Conservation (phyloP, 2,888 invertebrate genomes). For the Caenorhabditis sp. region DNA sequence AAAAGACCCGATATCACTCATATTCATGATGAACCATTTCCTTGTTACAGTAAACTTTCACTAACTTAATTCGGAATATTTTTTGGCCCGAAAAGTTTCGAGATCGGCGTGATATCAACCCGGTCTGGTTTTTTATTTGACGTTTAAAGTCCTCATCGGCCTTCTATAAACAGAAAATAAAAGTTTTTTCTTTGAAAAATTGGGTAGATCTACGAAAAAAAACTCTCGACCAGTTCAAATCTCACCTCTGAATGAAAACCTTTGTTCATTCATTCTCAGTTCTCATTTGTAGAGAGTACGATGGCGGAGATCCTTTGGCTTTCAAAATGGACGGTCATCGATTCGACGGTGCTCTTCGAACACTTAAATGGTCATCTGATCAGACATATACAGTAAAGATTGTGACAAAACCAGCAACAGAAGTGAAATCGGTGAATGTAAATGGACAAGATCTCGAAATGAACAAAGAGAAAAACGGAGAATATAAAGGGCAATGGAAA, state of each 20-base stretch:
- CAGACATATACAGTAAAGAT: conserved; percentile 60
- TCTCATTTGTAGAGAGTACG: conserved; percentile 55
- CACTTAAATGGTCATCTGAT: conserved; percentile 63
- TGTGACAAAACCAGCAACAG: conserved; percentile 55
- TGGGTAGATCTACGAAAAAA: background rate
- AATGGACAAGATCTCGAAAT: conserved; percentile 32
- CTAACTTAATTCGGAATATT: too few relatives aligned
- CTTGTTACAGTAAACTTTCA: too few relatives aligned
- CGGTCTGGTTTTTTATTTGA: too few relatives aligned
- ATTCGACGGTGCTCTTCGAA: conserved; percentile 61
- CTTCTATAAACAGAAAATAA: too few relatives aligned
- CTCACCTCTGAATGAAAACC: too few relatives aligned
- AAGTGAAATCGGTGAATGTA: conserved; percentile 60
- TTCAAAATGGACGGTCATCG: conserved; percentile 68
- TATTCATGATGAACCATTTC: too few relatives aligned
- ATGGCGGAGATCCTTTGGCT: conserved; percentile 57
- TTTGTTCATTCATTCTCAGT: background rate
- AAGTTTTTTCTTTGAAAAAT: too few relatives aligned
- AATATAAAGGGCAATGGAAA: conserved; percentile 28
- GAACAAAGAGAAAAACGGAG: conserved; percentile 29
- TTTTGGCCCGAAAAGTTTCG: too few relatives aligned
- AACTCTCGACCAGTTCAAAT: too few relatives aligned
- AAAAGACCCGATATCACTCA: too few relatives aligned
- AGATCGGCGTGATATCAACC: too few relatives aligned
- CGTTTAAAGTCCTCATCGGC: too few relatives aligned